phyloP scores from a whole-genome alignment of 2,797 vertebrate species.

The Ispidina picta region DNA sequence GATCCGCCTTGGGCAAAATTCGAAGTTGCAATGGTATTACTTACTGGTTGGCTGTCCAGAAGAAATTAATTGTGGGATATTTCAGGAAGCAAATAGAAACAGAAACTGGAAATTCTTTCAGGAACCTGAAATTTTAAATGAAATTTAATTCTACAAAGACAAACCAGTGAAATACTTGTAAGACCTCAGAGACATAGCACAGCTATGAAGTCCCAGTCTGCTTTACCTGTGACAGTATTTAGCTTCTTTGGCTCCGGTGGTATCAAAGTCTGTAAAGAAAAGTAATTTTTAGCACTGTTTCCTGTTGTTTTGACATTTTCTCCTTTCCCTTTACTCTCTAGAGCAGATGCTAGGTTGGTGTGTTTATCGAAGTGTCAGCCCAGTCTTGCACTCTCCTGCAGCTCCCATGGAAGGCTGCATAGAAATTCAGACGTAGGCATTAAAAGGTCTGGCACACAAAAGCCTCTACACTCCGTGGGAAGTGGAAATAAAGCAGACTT shows the following conservation, averaged over 20 bases:
- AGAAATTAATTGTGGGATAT: not conserved
- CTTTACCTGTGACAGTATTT: not conserved
- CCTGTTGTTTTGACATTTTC: not conserved
- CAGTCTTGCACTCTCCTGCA: rapidly evolving
- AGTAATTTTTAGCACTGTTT: not conserved
- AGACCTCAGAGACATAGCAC: not conserved
- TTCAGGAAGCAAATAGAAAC: not conserved
- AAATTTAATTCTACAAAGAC: not conserved
- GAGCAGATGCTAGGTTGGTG: rapidly evolving
- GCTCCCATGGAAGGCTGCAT: rapidly evolving
- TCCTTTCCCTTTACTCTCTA: not conserved
- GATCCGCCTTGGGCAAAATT: not conserved
- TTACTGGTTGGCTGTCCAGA: not conserved
- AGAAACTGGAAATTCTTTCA: not conserved
- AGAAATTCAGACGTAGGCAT: not conserved
- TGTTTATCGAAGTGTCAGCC: not conserved
- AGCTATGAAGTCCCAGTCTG: not conserved
- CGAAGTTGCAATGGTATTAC: not conserved
- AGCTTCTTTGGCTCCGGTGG: not conserved
- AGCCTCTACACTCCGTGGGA: not conserved
- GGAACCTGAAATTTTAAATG: not conserved
- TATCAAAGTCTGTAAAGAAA: not conserved
- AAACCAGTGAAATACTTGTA: not conserved
- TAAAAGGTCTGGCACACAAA: not conserved
- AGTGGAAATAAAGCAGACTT: not conserved